These are phyloP conservation scores for Hydropsyche betteni DNA, from an alignment of 2,888 invertebrate genomes.

Conservation along the genomic window DNA sequence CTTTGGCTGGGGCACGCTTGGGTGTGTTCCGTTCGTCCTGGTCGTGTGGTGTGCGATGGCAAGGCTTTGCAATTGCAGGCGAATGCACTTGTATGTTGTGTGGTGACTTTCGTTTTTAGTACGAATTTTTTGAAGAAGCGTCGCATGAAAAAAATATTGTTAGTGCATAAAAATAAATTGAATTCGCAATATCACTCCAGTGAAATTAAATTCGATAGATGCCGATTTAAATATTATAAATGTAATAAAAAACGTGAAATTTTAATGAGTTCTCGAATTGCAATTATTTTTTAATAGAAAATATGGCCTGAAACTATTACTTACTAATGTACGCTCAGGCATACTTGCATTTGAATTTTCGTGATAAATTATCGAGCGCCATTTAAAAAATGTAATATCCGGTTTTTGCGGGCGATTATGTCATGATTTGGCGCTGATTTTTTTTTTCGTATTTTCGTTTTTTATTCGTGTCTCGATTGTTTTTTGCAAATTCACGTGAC, in stretches of 20 bases:
- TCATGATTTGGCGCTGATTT: neutral
- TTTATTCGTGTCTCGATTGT: neutral
- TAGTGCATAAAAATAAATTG: no score
- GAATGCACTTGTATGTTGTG: neutral
- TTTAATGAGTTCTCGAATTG: neutral
- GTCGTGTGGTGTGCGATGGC: neutral
- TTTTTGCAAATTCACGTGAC: slow-evolving; percentile 16
- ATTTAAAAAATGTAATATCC: no score
- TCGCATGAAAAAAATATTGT: no score
- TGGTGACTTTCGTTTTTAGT: slow-evolving; percentile 17
- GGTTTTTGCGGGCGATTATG: no score
- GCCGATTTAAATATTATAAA: neutral
- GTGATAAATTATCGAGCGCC: no score
- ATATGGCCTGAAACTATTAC: neutral
- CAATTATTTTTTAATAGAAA: neutral
- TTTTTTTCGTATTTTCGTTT: neutral
- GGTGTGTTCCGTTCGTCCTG: slow-evolving; percentile 17
- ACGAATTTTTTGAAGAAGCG: no score
- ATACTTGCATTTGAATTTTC: neutral
- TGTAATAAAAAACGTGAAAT: neutral
- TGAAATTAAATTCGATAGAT: neutral
- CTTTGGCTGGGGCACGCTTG: slow-evolving; percentile 27
- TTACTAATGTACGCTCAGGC: neutral
- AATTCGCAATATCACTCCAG: neutral
- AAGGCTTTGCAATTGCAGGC: neutral